Conservation (phyloP, 2,888 invertebrate genomes). For the Mythimna ferrago region DNA sequence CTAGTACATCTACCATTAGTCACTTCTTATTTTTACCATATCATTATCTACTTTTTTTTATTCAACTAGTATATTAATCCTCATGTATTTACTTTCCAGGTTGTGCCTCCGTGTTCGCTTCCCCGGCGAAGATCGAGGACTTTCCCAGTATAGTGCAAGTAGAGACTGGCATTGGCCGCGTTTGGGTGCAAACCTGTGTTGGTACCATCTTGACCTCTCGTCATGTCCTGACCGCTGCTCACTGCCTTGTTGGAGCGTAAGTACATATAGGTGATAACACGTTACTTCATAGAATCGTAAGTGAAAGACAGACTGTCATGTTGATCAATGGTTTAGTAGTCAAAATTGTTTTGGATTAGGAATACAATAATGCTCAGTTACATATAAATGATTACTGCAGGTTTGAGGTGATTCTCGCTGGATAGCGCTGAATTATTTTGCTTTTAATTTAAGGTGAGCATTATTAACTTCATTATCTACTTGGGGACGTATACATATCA, state of each 20-base stretch:
- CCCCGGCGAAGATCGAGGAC: slow-evolving; percentile 56
- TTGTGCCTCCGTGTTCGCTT: slow-evolving; percentile 29
- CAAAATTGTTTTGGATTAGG: no score
- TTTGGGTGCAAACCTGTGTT: slow-evolving; percentile 62
- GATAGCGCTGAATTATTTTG: no score
- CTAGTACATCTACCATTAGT: not conserved
- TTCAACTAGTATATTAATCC: not conserved
- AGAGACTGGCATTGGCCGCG: slow-evolving; percentile 40
- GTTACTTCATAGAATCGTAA: no score
- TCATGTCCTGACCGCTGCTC: slow-evolving; percentile 55
- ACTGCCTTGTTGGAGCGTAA: slow-evolving; percentile 60
- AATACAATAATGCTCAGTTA: no score
- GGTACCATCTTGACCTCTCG: slow-evolving; percentile 50
- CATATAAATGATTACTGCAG: no score
- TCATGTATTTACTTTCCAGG: slow-evolving; percentile 13
- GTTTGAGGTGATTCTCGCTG: no score
- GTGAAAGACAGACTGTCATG: no score
- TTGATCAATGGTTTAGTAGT: no score
- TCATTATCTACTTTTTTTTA: not conserved
- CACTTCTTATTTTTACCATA: no score
- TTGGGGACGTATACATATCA: no score
- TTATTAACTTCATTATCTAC: no score
- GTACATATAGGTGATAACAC: slow-evolving; percentile 13
- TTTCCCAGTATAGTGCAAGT: slow-evolving; percentile 77
- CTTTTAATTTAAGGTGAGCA: no score